phyloP scores from a whole-genome alignment of 2,113 vertebrate species.

The Hippolais icterina region DNA sequence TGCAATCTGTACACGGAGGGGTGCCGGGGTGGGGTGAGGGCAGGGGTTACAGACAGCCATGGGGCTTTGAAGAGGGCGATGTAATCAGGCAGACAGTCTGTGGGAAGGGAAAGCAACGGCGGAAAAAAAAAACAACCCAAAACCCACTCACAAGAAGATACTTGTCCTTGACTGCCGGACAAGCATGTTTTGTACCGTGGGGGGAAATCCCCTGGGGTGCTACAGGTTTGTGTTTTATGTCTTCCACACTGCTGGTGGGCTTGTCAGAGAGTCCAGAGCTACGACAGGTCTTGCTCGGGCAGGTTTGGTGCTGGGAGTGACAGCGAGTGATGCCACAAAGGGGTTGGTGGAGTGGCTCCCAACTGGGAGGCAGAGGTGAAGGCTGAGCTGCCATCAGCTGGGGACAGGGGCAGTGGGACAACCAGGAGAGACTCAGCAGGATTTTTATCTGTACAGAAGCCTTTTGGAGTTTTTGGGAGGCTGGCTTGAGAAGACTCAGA shows the following conservation, averaged over 20 bases:
- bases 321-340: neutral
- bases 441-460: neutral
- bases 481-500: neutral
- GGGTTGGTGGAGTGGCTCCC: neutral
- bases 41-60: constrained; percentile 33
- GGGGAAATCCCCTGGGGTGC: constrained; percentile 23
- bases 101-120: constrained; percentile 14
- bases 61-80: constrained; percentile 20
- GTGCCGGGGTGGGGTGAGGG: neutral
- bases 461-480: neutral
- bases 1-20: constrained; percentile 67
- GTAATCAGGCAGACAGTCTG: constrained; percentile 44
- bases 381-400: neutral
- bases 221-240: neutral
- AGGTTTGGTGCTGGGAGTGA: neutral
- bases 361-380: neutral
- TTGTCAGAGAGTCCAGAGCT: constrained; percentile 21
- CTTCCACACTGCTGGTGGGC: constrained; percentile 33
- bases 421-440: neutral
- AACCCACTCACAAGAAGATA: constrained; percentile 32
- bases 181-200: neutral
- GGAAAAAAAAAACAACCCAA: neutral
- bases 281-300: neutral
- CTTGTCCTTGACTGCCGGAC: constrained; percentile 37
- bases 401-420: neutral